Conservation (phyloP, 2,797 vertebrate genomes). For the Eurystomus glaucurus region DNA sequence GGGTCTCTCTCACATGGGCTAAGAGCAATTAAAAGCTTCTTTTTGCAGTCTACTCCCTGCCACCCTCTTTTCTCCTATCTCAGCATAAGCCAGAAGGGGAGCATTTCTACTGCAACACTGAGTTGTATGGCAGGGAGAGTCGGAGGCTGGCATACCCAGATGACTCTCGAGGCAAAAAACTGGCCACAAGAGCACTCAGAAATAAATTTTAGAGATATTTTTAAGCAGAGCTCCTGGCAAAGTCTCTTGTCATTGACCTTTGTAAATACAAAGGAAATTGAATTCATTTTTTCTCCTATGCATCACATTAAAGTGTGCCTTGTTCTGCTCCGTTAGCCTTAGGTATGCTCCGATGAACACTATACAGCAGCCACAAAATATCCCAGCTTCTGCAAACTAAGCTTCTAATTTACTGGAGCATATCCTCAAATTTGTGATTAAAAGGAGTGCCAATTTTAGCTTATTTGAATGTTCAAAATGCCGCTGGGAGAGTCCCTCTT, state of each 20-base stretch:
- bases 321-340: background rate
- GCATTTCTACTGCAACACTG: background rate
- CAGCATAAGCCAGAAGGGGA: background rate
- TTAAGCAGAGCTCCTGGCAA: background rate
- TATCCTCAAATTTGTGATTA: conserved; percentile 10
- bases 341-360: background rate
- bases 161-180: background rate
- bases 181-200: background rate
- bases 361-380: background rate
- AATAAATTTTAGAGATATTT: background rate
- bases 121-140: background rate
- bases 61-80: background rate
- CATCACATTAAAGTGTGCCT: background rate
- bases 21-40: background rate
- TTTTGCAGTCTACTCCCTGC: background rate
- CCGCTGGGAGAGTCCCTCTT: background rate
- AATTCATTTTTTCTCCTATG: background rate
- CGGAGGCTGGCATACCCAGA: background rate
- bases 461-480: background rate
- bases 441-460: background rate
- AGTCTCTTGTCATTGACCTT: background rate
- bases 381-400: background rate
- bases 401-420: background rate
- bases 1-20: background rate
- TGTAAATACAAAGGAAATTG: background rate